These are phyloP conservation scores for Marmota monax DNA, from an alignment of 2,113 vertebrate species.

Conservation along the genomic window DNA sequence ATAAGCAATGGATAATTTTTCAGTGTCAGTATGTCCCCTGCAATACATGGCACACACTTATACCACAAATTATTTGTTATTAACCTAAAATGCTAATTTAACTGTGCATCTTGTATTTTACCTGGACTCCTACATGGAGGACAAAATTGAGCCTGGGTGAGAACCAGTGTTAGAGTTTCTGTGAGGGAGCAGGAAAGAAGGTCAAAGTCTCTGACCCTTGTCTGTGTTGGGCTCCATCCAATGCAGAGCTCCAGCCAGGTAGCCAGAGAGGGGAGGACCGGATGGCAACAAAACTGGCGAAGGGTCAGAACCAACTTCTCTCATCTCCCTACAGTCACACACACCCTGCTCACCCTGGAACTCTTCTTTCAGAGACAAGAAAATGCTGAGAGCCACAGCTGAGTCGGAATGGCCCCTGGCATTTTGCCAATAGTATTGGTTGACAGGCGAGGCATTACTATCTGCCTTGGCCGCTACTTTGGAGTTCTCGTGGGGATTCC, in stretches of 20 bases:
- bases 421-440: too few relatives aligned
- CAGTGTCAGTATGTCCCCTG: background rate
- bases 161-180: background rate
- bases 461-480: too few relatives aligned
- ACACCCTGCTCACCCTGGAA: background rate
- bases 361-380: background rate
- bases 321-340: background rate
- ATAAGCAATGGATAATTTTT: background rate
- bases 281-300: background rate
- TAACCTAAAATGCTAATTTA: background rate
- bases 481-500: too few relatives aligned
- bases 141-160: background rate
- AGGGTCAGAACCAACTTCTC: background rate
- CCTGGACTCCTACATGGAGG: background rate
- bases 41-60: background rate
- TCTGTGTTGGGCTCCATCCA: background rate
- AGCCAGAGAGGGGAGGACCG: background rate
- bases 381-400: background rate
- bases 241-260: background rate
- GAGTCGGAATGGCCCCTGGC: too few relatives aligned
- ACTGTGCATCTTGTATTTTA: background rate
- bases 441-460: too few relatives aligned
- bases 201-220: background rate
- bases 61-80: background rate
- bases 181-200: background rate